These are phyloP conservation scores for Drosophila murphyi DNA, from an alignment of 1,140 invertebrate species.

Conservation along the genomic window DNA sequence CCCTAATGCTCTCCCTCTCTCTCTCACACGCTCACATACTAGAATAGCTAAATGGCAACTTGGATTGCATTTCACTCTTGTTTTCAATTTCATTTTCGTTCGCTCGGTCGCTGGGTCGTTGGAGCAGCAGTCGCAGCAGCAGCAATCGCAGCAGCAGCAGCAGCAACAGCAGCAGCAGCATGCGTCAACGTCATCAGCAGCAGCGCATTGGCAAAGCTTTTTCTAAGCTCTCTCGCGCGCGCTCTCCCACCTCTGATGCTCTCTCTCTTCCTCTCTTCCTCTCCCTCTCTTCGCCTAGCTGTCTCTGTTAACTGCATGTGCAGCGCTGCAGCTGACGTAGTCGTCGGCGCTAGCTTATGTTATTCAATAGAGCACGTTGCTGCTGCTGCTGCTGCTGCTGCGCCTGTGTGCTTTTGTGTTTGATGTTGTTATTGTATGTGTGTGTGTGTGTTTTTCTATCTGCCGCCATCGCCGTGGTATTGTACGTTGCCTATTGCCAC, in stretches of 20 bases:
- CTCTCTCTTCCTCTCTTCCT: background rate
- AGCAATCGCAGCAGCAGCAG: slow-evolving; percentile 21
- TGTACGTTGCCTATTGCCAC: slow-evolving; percentile 82
- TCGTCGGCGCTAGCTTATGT: slow-evolving; percentile 42
- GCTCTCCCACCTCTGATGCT: slow-evolving; percentile 10
- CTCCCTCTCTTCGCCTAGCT: slow-evolving; percentile 10
- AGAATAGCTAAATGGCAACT: slow-evolving; percentile 33
- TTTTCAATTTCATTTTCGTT: slow-evolving; percentile 71
- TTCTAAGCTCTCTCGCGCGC: slow-evolving; percentile 39
- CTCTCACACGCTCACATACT: background rate
- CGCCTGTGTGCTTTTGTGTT: slow-evolving; percentile 35
- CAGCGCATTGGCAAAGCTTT: slow-evolving; percentile 52
- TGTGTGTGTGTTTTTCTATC: slow-evolving; percentile 57
- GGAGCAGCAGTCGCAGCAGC: slow-evolving; percentile 41
- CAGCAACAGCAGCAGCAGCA: slow-evolving; percentile 3
- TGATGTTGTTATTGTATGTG: slow-evolving; percentile 1
- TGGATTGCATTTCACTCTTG: slow-evolving; percentile 75
- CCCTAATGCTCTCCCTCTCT: background rate
- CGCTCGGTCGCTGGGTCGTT: slow-evolving; percentile 55
- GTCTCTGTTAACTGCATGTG: slow-evolving; percentile 37
- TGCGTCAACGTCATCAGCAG: slow-evolving; percentile 32
- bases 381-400: slow-evolving; percentile 15
- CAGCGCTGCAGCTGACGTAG: slow-evolving; percentile 55
- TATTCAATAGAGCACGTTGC: slow-evolving; percentile 66
- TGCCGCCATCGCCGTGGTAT: slow-evolving; percentile 78